A percentile compares a stretch with the other conserved stretches of the same genome.
phyloP scores from a whole-genome alignment of 2,113 vertebrate species.

The Alligator sinensis region DNA sequence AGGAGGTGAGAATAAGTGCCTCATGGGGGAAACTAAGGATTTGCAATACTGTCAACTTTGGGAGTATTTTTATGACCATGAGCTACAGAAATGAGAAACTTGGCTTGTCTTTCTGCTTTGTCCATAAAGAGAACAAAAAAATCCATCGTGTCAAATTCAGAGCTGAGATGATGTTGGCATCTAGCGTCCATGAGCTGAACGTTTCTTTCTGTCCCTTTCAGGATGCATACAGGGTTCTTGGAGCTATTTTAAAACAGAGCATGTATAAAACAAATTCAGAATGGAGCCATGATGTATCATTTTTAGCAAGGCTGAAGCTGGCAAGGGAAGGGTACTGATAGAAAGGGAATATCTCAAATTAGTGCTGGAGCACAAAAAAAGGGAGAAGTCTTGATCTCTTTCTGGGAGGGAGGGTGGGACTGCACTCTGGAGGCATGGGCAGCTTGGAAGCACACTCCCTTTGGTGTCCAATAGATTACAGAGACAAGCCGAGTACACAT shows the following conservation, averaged over 20 bases:
- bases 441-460: not conserved
- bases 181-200: not conserved
- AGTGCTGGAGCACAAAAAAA: not conserved
- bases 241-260: not conserved
- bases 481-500: not conserved
- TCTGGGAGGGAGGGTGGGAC: not conserved
- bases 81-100: accelerated
- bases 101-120: accelerated
- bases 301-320: not conserved
- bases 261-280: not conserved
- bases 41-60: not conserved
- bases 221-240: too few species aligned
- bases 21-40: not conserved
- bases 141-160: not conserved
- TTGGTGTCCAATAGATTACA: not conserved
- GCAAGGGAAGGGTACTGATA: not conserved
- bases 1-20: not conserved
- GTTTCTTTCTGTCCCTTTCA: not conserved
- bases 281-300: not conserved
- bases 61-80: accelerated
- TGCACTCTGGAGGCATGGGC: accelerated
- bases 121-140: not conserved
- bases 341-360: not conserved
- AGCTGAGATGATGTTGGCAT: not conserved
- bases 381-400: not conserved